These are phyloP conservation scores for Lemur catta DNA, from an alignment of 2,797 vertebrate genomes.

Conservation along the genomic window DNA sequence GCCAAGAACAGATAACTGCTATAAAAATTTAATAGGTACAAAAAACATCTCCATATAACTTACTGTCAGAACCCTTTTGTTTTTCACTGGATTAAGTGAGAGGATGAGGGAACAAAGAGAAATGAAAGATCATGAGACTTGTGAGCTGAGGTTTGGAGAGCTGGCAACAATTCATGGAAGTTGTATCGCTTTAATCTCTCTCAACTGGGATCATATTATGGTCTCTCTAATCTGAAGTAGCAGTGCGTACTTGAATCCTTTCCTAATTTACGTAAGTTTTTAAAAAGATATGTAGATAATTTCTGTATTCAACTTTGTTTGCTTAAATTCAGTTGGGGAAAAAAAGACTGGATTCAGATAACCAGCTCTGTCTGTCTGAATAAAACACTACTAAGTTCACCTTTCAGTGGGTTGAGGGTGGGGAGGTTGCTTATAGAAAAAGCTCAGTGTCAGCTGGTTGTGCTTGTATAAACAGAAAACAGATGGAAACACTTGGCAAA, in stretches of 20 bases:
- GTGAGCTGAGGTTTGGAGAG: background rate
- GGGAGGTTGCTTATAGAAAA: background rate
- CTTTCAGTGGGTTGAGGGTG: background rate
- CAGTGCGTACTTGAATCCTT: background rate
- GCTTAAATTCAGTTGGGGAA: background rate
- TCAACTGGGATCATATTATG: background rate
- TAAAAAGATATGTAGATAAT: background rate
- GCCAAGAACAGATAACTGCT: slow-evolving; percentile 39
- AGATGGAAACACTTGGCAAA: background rate
- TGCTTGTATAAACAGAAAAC: slow-evolving; percentile 15
- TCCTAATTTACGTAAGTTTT: background rate
- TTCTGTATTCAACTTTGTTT: background rate
- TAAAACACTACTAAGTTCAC: background rate
- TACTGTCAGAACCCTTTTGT: background rate
- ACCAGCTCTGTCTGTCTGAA: background rate
- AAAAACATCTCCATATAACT: slow-evolving; percentile 8
- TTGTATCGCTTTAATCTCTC: background rate
- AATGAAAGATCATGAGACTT: background rate
- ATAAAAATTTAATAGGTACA: background rate
- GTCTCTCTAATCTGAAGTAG: background rate
- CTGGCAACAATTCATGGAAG: background rate
- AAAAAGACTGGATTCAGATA: background rate
- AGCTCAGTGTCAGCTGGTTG: background rate
- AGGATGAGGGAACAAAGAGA: background rate
- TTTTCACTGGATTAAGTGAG: background rate